phyloP scores from a whole-genome alignment of 2,113 vertebrate genomes.

The Cranoglanis bouderius region DNA sequence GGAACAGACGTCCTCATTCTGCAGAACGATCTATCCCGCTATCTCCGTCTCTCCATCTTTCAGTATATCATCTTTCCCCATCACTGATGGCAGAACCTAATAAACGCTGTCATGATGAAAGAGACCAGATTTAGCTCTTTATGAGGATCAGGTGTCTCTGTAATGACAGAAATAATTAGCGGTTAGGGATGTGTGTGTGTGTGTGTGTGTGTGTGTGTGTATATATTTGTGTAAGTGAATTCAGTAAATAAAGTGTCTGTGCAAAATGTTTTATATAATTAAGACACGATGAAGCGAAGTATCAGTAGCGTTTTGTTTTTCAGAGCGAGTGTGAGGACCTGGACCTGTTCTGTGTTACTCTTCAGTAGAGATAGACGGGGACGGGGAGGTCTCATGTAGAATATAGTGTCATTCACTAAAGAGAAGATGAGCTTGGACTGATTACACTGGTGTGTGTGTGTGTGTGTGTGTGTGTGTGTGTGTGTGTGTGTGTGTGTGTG shows the following conservation, averaged over 20 bases:
- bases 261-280: too few species aligned
- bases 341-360: too few species aligned
- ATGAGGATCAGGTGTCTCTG: neutral
- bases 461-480: too few species aligned
- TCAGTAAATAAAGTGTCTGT: neutral
- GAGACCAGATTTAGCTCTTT: neutral
- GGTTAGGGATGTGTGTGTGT: too few species aligned
- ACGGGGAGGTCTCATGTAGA: neutral
- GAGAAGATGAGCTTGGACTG: neutral
- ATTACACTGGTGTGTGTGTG: neutral
- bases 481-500: too few species aligned
- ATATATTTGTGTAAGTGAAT: neutral
- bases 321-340: too few species aligned
- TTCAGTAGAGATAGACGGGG: too few species aligned
- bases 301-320: too few species aligned
- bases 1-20: conserved; percentile 34
- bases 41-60: neutral
- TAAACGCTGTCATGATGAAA: neutral
- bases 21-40: neutral
- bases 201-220: too few species aligned
- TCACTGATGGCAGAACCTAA: conserved; percentile 2
- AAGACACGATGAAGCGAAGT: too few species aligned
- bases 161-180: too few species aligned
- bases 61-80: neutral
- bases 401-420: neutral